phyloP scores from a whole-genome alignment of 2,888 invertebrate species.

The Pyrochroa serraticornis region DNA sequence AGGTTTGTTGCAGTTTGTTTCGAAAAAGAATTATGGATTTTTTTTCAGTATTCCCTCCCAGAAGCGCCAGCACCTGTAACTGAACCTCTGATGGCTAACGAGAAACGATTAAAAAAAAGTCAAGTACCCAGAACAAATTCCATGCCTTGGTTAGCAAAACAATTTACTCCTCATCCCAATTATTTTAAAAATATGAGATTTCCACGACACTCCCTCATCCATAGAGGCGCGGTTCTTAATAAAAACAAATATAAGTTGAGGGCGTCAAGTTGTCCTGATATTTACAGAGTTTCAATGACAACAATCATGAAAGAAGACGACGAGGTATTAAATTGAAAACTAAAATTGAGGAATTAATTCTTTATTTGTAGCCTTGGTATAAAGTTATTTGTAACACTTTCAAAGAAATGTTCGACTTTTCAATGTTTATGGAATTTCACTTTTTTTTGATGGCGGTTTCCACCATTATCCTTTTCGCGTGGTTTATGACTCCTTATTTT shows the following conservation, averaged over 20 bases:
- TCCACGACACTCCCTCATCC: slow-evolving; percentile 83
- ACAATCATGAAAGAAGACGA: slow-evolving; percentile 77
- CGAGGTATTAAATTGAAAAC: slow-evolving; percentile 63
- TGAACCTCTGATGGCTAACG: slow-evolving; percentile 35
- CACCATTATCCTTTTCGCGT: slow-evolving; percentile 87
- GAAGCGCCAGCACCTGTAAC: slow-evolving; percentile 29
- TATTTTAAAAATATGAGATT: slow-evolving; percentile 75
- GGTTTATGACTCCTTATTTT: slow-evolving; percentile 96
- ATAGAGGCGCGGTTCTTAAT: slow-evolving; percentile 84
- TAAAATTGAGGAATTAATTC: slow-evolving; percentile 5
- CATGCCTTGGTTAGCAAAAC: slow-evolving; percentile 60
- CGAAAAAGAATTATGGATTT: not conserved
- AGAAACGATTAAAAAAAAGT: slow-evolving; percentile 20
- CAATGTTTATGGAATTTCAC: slow-evolving; percentile 76
- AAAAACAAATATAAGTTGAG: slow-evolving; percentile 80
- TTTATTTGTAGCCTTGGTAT: slow-evolving; percentile 72
- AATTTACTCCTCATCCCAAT: slow-evolving; percentile 65
- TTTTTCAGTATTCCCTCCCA: slow-evolving; percentile 46
- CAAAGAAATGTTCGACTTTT: slow-evolving; percentile 79
- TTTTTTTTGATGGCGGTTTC: slow-evolving; percentile 83
- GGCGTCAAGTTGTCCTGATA: slow-evolving; percentile 91
- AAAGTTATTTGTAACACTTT: slow-evolving; percentile 69
- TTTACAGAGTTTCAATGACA: slow-evolving; percentile 88
- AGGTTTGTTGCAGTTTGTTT: slow-evolving; percentile 1
- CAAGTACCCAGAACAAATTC: slow-evolving; percentile 44